These are phyloP conservation scores for Sebastes oblongus DNA, from an alignment of 2,797 vertebrate genomes.

Conservation along the genomic window DNA sequence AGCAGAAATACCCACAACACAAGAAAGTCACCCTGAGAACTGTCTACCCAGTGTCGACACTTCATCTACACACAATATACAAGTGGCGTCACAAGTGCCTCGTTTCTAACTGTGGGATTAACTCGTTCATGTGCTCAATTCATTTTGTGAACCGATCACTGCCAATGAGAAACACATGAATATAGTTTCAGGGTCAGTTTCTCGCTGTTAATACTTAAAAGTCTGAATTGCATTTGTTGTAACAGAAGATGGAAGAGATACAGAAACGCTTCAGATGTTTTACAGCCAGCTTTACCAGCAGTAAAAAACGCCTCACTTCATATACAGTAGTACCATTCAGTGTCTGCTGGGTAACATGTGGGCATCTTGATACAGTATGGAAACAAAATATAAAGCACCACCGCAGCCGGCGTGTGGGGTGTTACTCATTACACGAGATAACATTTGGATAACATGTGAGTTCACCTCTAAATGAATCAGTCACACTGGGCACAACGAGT, in stretches of 20 bases:
- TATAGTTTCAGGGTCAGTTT: conserved; percentile 38
- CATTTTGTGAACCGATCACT: conserved; percentile 12
- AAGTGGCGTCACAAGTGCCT: conserved; percentile 54
- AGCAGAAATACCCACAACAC: conserved; percentile 61
- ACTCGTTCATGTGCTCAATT: conserved; percentile 57
- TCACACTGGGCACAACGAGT: conserved; percentile 4
- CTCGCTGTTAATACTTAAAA: conserved; percentile 33
- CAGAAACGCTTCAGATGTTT: conserved; percentile 72
- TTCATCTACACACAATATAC: conserved; percentile 43
- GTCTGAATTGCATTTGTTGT: conserved; percentile 51
- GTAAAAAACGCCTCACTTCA: conserved; percentile 52
- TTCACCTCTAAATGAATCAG: conserved; percentile 49
- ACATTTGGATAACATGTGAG: conserved; percentile 71
- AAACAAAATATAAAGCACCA: conserved; percentile 62
- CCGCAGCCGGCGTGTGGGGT: conserved; percentile 28
- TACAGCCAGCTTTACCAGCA: conserved; percentile 68
- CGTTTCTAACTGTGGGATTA: conserved; percentile 58
- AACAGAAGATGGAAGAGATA: conserved; percentile 61
- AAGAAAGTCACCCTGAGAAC: conserved; percentile 64
- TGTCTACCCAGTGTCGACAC: conserved; percentile 56
- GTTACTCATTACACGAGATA: conserved; percentile 53
- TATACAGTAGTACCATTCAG: conserved; percentile 58
- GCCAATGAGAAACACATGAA: conserved; percentile 58
- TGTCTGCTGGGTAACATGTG: conserved; percentile 64
- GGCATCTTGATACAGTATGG: conserved; percentile 65